phyloP scores from a whole-genome alignment of 1,140 invertebrate genomes.

The Lasioglossum albipes region DNA sequence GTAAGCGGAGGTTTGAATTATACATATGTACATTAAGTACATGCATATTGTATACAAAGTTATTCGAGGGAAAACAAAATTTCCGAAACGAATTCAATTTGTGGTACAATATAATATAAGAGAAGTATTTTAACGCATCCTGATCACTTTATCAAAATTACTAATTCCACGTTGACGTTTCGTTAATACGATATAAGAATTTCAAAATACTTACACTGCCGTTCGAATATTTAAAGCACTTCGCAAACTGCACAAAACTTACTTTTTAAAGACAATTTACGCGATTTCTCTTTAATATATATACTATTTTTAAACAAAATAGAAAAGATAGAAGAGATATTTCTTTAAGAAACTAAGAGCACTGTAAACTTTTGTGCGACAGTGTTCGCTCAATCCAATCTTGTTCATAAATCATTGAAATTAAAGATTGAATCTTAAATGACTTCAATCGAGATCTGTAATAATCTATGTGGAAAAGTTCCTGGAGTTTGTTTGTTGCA shows the following conservation, averaged over 20 bases:
- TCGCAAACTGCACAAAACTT: neutral
- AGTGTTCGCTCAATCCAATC: neutral
- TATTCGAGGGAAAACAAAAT: too few relatives aligned
- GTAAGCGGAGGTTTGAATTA: too few relatives aligned
- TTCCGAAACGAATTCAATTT: too few relatives aligned
- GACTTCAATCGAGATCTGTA: neutral
- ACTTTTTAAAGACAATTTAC: neutral
- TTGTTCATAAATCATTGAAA: neutral
- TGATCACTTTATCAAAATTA: neutral
- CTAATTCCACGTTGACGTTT: neutral
- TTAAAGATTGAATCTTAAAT: neutral
- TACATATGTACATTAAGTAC: too few relatives aligned
- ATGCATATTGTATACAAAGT: too few relatives aligned
- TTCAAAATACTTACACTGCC: neutral
- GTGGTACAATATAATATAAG: too few relatives aligned
- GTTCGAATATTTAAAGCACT: neutral
- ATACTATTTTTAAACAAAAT: neutral
- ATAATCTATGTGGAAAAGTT: neutral
- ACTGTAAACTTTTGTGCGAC: neutral
- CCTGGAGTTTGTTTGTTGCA: too few relatives aligned
- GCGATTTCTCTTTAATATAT: neutral
- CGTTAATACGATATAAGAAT: neutral
- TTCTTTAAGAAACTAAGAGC: neutral
- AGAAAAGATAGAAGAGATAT: neutral
- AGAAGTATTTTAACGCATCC: too few relatives aligned